Evolutionary conservation across 2,888 invertebrate species (phyloP).

Genomic region (Brassicogethes aeneus): DNA sequence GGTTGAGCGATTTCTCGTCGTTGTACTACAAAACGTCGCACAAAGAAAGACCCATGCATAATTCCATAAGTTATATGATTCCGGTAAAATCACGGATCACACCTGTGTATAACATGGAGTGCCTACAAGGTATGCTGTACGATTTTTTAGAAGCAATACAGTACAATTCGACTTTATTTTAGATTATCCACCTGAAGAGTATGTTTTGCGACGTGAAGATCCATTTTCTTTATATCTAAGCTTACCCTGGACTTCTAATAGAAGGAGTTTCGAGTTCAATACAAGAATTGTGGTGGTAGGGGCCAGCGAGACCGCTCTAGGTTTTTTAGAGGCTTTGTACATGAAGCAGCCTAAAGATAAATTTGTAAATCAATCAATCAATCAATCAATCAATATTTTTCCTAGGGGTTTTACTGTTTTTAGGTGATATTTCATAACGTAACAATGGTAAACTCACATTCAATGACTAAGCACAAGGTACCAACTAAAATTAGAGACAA

Average conservation of each 20-base stretch:
- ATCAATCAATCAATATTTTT: no score
- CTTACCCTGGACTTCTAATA: slow-evolving; percentile 44
- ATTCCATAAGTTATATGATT: slow-evolving; percentile 24
- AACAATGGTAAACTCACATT: slow-evolving; percentile 59
- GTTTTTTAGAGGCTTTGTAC: slow-evolving; percentile 51
- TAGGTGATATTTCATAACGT: slow-evolving; percentile 59
- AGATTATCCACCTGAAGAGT: slow-evolving; percentile 14
- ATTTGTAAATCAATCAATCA: slow-evolving; percentile 18
- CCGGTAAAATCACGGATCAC: slow-evolving; percentile 25
- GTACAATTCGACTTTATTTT: no score
- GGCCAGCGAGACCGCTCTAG: slow-evolving; percentile 54
- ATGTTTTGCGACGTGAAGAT: slow-evolving; percentile 15
- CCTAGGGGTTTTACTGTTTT: no score
- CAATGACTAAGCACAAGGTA: slow-evolving; percentile 40
- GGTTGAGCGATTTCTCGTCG: slow-evolving; percentile 45
- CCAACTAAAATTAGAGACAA: slow-evolving; percentile 34
- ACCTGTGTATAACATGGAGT: slow-evolving; percentile 22
- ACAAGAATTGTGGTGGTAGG: slow-evolving; percentile 57
- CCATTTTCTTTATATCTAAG: slow-evolving; percentile 48
- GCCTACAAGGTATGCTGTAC: slow-evolving; percentile 12
- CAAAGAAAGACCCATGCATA: slow-evolving; percentile 21
- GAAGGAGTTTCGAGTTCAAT: slow-evolving; percentile 46
- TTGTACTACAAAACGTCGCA: slow-evolving; percentile 43
- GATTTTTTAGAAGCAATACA: neutral
- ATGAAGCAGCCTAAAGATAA: slow-evolving; percentile 40